A percentile compares a stretch with the other conserved stretches of the same genome.
Conservation (phyloP, 2,797 vertebrate species). For the Gallinago stenura region DNA sequence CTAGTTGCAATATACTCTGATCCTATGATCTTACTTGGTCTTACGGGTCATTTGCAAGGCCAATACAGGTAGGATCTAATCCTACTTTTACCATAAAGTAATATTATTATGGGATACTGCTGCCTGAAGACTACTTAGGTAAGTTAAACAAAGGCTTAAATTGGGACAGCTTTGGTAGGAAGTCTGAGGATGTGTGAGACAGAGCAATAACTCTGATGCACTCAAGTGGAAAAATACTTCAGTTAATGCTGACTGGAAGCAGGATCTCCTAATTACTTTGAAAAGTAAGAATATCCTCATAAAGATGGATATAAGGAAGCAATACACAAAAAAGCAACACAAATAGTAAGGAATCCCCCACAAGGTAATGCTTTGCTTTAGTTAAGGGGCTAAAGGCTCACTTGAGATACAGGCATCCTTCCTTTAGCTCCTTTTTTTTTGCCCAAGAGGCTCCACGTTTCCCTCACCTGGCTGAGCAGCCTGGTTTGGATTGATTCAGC, state of each 20-base stretch:
- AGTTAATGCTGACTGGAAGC: not conserved
- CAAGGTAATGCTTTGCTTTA: not conserved
- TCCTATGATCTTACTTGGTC: not conserved
- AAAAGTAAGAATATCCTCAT: not conserved
- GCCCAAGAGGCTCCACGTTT: not conserved
- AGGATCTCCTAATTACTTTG: not conserved
- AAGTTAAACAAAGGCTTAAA: not conserved
- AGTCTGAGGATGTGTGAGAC: not conserved
- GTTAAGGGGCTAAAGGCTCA: not conserved
- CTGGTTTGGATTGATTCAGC: not conserved
- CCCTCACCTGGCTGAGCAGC: not conserved
- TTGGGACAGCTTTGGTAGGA: not conserved
- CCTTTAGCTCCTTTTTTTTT: not conserved
- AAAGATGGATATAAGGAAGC: not conserved
- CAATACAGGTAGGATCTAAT: not conserved
- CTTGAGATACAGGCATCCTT: not conserved
- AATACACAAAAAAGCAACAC: not conserved
- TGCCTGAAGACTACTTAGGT: not conserved
- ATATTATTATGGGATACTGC: not conserved
- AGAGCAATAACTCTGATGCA: not conserved
- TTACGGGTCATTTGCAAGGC: not conserved
- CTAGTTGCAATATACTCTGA: not conserved
- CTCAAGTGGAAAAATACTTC: not conserved
- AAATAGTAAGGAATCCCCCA: not conserved
- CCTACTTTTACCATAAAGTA: not conserved